phyloP scores from a whole-genome alignment of 2,113 vertebrate genomes.

The Varanus salvator region DNA sequence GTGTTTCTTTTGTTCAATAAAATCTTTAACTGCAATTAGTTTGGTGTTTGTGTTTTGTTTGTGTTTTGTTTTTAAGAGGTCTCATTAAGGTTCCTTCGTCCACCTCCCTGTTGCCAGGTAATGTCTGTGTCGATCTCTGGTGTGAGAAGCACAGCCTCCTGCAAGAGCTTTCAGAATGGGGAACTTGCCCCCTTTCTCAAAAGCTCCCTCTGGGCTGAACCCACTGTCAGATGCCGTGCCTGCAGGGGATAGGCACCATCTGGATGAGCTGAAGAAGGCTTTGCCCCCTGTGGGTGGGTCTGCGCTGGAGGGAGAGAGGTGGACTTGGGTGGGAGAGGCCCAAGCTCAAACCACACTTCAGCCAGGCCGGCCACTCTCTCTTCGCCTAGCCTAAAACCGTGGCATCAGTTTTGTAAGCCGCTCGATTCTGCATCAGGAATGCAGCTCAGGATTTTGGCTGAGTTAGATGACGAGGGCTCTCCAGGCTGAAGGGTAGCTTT shows the following conservation, averaged over 20 bases:
- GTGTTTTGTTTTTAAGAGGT: conserved; percentile 38
- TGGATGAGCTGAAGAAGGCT: not conserved
- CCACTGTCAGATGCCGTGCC: conserved; percentile 37
- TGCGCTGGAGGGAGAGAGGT: not conserved
- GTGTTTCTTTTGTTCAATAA: conserved; percentile 78
- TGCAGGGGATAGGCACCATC: not conserved
- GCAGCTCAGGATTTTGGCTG: not conserved
- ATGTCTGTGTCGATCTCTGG: conserved; percentile 8
- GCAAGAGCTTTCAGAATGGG: conserved; percentile 47
- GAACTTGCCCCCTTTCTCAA: conserved; percentile 59
- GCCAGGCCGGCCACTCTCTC: not conserved
- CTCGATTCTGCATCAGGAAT: not conserved
- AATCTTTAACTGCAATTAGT: conserved; percentile 74
- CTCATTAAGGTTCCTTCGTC: conserved; percentile 64
- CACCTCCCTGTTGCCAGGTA: conserved; percentile 65
- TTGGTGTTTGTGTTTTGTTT: conserved; percentile 43
- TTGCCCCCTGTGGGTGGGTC: not conserved
- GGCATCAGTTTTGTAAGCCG: not conserved
- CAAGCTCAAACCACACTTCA: not conserved
- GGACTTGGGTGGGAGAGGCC: not conserved
- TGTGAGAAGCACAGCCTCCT: conserved; percentile 61
- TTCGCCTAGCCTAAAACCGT: not conserved
- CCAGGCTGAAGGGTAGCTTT: not conserved
- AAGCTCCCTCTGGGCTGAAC: conserved; percentile 36
- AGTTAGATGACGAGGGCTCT: too few species aligned